phyloP scores from a whole-genome alignment of 1,140 invertebrate species.

The Bemisia tabaci region DNA sequence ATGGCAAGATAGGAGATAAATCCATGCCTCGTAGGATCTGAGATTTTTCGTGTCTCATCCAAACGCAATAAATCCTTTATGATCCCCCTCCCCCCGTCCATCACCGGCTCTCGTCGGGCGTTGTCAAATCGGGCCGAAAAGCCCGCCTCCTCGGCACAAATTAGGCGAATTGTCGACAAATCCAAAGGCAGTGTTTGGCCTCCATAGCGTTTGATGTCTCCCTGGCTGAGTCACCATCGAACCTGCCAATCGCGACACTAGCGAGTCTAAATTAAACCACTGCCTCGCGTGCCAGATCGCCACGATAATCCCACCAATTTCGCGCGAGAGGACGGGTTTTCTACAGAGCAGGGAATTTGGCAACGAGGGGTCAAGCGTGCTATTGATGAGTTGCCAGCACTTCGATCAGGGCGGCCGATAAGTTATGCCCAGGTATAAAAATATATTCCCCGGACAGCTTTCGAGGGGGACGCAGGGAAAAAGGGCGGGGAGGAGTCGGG shows the following conservation, averaged over 20 bases:
- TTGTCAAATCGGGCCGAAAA: neutral
- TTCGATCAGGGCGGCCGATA: neutral
- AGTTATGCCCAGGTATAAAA: neutral
- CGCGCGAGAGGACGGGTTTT: no score
- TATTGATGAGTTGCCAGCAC: conserved; percentile 1
- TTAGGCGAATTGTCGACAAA: no score
- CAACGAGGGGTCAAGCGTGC: no score
- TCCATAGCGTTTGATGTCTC: no score
- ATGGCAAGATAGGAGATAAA: neutral
- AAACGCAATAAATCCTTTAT: neutral
- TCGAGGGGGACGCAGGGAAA: neutral
- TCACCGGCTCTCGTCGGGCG: neutral
- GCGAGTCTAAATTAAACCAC: neutral
- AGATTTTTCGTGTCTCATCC: neutral
- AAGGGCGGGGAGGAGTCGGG: neutral
- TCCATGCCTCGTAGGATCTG: neutral
- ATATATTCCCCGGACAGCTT: neutral
- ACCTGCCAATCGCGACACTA: neutral
- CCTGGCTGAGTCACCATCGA: no score
- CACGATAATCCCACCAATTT: neutral
- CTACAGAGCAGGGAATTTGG: no score
- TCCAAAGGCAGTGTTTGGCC: no score
- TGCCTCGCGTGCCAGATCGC: neutral
- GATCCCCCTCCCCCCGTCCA: neutral
- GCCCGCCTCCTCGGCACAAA: no score